Base-by-base conservation (phyloP, 2,888 invertebrate species). In the Alitta virens region DNA sequence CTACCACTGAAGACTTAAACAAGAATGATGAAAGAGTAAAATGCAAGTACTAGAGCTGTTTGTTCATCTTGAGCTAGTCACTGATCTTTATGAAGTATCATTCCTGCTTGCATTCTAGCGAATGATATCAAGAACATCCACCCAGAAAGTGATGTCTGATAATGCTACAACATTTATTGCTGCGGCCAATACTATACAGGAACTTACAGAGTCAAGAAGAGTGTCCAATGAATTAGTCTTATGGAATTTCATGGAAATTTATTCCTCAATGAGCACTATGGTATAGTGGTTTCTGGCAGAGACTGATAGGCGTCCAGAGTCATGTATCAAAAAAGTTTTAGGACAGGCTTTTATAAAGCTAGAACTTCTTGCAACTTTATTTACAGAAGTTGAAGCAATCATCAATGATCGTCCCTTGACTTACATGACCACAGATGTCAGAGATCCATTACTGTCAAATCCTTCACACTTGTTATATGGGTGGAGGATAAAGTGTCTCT, bases 231-330 rank as follows among this genome's bases (percentile, higher is more conserved):
- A 49, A n/a, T n/a, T 49, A 16, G 23, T 21, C 42, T 16, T 21
- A 21, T 21, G 23, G 23, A 7, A 16, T 49, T 5, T 7, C n/a
- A 9, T 49, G 49, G 49, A 21, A 49, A 3, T 49, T 49, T n/a
- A 49, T 49, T n/a, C 49, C 49, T 3, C 5, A 49, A 16, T 7
- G 49, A 49, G 49, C 49, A 21, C 49, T 16, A 3, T 49, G 49
- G 49, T 49, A 21, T 49, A n/a, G 49, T 49, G 49, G 49, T 9
- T 49, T 49, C 49, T 49, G 49, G 49, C 9, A 49, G 16, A 49
- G 49, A 49, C 7, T 49, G 49, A 49, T 49, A 9, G 49, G 49
- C 7, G 49, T 49, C 3, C 5, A 7, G n/a, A 49, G 23, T 5
- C 5, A 9, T 9, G n/a, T 7, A n/a, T 49, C 7, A 49, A 49